Base-by-base conservation (phyloP, 2,797 vertebrate genomes). In the Xiphophorus birchmanni region DNA sequence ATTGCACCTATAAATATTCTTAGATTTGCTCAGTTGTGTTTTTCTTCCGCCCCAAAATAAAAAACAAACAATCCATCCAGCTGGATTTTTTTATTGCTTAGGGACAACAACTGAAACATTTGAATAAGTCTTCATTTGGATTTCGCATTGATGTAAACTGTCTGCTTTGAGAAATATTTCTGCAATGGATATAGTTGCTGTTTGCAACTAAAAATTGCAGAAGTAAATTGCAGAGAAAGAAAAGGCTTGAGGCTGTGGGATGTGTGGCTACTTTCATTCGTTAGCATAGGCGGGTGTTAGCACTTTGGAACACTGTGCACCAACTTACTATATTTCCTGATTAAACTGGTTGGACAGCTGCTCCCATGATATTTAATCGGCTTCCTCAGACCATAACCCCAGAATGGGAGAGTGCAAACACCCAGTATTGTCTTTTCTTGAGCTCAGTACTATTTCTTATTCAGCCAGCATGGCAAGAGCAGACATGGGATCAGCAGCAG, bases 361-460 rank as follows among this genome's bases (percentile, higher is more conserved):
- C 82, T 91, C 93, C 91, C 87, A 74, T 90, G 91, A 89, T 93
- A 93, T 94, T 94, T 95, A 93, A 95, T 94, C 92, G 93, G 92
- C 87, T 92, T 93, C 93, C 88, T 86, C 87, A 88, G 92, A 90
- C 92, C 89, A 93, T 93, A 94, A 94, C 88, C 87, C 87, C 92
- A 85, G 87, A 79, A 92, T 91, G 91, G 84, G 84, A 87, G 87
- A 91, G 87, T 82, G 90, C 92, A 92, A 91, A 92, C 89, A 91
- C 75, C 67, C 83, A 69, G 81, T 90, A 93, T 94, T 95, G 89
- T 95, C 92, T 93, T 89, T 90, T 75, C 87, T 91, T 79, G 91
- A 91, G 93, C 92, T 93, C 91, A 79, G 69, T 79, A 86, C 89
- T 89, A 90, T 92, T 91, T 91, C 86, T 91, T 93, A 94, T 95